phyloP scores from a whole-genome alignment of 2,888 invertebrate species.

The Oligia latruncula region DNA sequence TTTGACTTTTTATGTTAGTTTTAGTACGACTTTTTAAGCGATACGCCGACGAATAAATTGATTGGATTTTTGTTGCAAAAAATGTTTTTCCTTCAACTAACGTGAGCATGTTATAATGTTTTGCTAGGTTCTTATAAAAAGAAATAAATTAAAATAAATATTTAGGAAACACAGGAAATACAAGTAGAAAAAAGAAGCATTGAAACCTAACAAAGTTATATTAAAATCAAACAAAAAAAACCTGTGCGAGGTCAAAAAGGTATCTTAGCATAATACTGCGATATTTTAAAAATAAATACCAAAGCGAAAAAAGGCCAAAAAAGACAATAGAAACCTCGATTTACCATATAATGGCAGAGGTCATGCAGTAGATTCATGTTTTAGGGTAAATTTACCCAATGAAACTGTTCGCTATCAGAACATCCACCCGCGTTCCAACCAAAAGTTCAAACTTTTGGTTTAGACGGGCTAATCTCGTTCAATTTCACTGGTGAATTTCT shows the following conservation, averaged over 20 bases:
- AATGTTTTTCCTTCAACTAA: not conserved
- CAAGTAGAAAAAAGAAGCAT: too few species aligned
- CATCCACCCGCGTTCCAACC: too few species aligned
- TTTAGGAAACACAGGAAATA: too few species aligned
- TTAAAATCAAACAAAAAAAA: too few species aligned
- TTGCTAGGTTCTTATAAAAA: not conserved
- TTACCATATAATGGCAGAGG: not conserved
- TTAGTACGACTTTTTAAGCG: not conserved
- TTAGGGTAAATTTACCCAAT: not conserved
- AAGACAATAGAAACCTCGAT: not conserved
- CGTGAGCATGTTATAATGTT: not conserved
- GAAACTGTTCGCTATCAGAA: not conserved
- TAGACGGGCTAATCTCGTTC: too few species aligned
- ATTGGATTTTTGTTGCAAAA: not conserved
- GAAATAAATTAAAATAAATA: too few species aligned
- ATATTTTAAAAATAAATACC: too few species aligned
- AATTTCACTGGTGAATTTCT: too few species aligned
- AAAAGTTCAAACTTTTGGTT: too few species aligned
- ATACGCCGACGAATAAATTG: not conserved
- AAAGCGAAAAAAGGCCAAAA: not conserved
- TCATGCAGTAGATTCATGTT: not conserved
- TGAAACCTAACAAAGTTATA: too few species aligned
- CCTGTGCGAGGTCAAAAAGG: too few species aligned
- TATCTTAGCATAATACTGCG: too few species aligned
- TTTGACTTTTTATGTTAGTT: slow-evolving; percentile 9